phyloP scores from a whole-genome alignment of 2,888 invertebrate genomes.

The Drosophila koepferae region DNA sequence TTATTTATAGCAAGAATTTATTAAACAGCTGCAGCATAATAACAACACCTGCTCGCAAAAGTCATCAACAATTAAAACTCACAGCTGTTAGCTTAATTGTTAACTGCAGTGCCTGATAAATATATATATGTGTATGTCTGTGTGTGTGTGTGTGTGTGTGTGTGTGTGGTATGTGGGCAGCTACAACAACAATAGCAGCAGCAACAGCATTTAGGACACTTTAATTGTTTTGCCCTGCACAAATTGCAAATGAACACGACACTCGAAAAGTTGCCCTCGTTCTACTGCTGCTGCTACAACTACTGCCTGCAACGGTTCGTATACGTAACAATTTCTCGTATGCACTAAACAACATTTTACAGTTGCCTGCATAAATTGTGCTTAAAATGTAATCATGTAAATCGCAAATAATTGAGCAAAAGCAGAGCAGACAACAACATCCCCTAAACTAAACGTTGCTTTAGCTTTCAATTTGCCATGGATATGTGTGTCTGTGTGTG shows the following conservation, averaged over 20 bases:
- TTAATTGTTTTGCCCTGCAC: slow-evolving; percentile 73
- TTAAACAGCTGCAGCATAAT: slow-evolving; percentile 32
- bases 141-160: background rate
- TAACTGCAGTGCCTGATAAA: slow-evolving; percentile 49
- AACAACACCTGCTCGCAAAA: slow-evolving; percentile 17
- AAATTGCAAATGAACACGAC: slow-evolving; percentile 81
- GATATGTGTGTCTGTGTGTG: background rate
- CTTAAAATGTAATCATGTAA: slow-evolving; percentile 75
- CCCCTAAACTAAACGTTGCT: slow-evolving; percentile 29
- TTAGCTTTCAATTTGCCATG: slow-evolving; percentile 41
- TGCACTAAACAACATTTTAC: slow-evolving; percentile 63
- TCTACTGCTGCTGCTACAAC: slow-evolving; percentile 9
- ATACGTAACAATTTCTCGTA: slow-evolving; percentile 61
- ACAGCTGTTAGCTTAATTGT: slow-evolving; percentile 77
- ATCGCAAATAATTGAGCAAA: slow-evolving; percentile 66
- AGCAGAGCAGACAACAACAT: slow-evolving; percentile 33
- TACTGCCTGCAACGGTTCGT: slow-evolving; percentile 48
- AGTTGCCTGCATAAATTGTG: slow-evolving; percentile 70
- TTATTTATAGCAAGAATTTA: slow-evolving; percentile 67
- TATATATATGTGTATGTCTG: background rate
- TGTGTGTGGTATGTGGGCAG: slow-evolving; percentile 2
- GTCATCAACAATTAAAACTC: slow-evolving; percentile 54
- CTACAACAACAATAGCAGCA: slow-evolving; percentile 42
- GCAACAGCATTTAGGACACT: slow-evolving; percentile 60
- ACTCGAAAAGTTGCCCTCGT: slow-evolving; percentile 64